A percentile compares a stretch with the other conserved stretches of the same genome.
Evolutionary conservation across 2,888 invertebrate species (phyloP).

Genomic region (Hedychridium roseum): DNA sequence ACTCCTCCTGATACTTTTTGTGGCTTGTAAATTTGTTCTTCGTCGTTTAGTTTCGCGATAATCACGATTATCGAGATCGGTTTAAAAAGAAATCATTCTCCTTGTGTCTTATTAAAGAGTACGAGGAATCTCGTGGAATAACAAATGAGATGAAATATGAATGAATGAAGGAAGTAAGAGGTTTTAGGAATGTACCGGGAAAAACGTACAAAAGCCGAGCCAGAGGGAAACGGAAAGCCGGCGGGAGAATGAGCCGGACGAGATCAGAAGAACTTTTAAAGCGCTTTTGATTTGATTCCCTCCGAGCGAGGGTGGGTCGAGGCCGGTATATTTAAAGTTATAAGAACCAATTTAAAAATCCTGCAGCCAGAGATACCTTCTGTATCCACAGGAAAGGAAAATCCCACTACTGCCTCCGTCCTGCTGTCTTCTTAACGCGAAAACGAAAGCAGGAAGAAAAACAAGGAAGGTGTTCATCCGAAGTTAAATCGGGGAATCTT

Average conservation of each 20-base stretch:
- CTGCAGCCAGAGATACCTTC: conserved; percentile 18
- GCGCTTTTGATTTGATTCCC: conserved; percentile 52
- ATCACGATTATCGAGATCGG: no score
- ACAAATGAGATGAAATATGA: no score
- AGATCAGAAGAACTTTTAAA: conserved; percentile 48
- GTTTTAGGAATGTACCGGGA: no score
- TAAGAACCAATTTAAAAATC: conserved; percentile 62
- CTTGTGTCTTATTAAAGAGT: no score
- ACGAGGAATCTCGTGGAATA: no score
- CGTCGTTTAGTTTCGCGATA: conserved; percentile 5
- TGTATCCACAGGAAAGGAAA: not conserved
- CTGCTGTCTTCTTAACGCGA: conserved; percentile 14
- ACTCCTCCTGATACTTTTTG: not conserved
- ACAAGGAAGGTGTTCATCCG: conserved; percentile 13
- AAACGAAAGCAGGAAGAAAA: conserved; percentile 12
- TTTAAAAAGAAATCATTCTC: no score
- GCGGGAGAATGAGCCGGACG: conserved; percentile 25
- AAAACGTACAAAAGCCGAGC: no score
- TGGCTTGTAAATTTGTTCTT: conserved; percentile 11
- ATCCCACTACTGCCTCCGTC: conserved; percentile 2
- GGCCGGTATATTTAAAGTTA: conserved; percentile 55
- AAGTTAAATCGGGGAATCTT: conserved; percentile 58
- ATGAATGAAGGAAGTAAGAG: no score
- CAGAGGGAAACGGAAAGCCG: conserved; percentile 22
- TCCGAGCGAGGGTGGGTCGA: conserved; percentile 21